A percentile compares a stretch with the other conserved stretches of the same genome.
These are phyloP conservation scores for Harpagoxenus sublaevis DNA, from an alignment of 2,888 invertebrate species.

Conservation along the genomic window DNA sequence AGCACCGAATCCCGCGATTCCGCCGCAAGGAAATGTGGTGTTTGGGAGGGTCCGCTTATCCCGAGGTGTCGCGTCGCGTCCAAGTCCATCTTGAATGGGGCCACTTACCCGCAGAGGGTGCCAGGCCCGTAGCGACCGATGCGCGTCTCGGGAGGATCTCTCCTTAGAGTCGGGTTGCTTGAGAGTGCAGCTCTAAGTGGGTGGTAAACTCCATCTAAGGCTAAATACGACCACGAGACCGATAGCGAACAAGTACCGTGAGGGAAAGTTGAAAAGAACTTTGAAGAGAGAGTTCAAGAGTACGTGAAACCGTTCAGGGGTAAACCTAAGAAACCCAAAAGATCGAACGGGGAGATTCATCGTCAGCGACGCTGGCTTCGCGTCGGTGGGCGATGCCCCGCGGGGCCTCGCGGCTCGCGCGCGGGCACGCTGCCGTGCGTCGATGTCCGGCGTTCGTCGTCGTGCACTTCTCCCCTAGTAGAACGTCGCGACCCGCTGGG, in stretches of 20 bases:
- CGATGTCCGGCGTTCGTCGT: slow-evolving; percentile 74
- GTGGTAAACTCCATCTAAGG: slow-evolving; percentile 60
- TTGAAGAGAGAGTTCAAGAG: slow-evolving; percentile 65
- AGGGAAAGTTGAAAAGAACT: slow-evolving; percentile 66
- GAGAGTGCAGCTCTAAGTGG: slow-evolving; percentile 62
- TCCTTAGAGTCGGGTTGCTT: slow-evolving; percentile 67
- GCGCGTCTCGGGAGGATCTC: slow-evolving; percentile 64
- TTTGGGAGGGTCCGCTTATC: slow-evolving; percentile 86
- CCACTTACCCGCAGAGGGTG: slow-evolving; percentile 86
- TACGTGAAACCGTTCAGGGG: slow-evolving; percentile 57
- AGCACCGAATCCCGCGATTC: slow-evolving; percentile 87
- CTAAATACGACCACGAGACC: slow-evolving; percentile 66
- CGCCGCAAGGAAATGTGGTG: slow-evolving; percentile 87
- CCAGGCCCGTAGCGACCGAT: slow-evolving; percentile 83
- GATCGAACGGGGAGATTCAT: slow-evolving; percentile 86
- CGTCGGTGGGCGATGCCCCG: slow-evolving; percentile 79
- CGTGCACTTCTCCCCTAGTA: slow-evolving; percentile 87
- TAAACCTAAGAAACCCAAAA: slow-evolving; percentile 87
- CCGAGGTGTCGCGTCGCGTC: slow-evolving; percentile 83
- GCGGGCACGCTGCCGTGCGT: slow-evolving; percentile 50
- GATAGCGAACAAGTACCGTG: slow-evolving; percentile 68
- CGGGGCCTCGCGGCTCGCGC: slow-evolving; percentile 33
- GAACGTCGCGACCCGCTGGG: slow-evolving; percentile 88
- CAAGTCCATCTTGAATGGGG: slow-evolving; percentile 87
- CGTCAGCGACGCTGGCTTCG: slow-evolving; percentile 78